Evolutionary conservation across 2,888 invertebrate genomes (phyloP).

Genomic region (Phengaris arion): DNA sequence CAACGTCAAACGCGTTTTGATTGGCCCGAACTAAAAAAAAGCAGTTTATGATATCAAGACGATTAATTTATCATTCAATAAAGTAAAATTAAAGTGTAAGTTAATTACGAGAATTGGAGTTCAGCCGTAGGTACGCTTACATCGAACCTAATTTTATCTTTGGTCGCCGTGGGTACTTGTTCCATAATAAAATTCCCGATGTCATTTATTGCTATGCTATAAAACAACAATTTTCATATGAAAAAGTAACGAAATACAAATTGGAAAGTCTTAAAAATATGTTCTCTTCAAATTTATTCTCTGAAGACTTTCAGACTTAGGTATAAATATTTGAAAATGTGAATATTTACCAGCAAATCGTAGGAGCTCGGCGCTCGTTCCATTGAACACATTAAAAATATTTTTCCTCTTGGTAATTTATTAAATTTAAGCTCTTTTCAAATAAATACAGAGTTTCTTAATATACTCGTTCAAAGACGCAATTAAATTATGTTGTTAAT

Average conservation of each 20-base stretch:
- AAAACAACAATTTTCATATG: too few relatives aligned
- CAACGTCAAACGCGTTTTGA: too few relatives aligned
- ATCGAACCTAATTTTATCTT: too few relatives aligned
- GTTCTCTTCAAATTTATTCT: not conserved
- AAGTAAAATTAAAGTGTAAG: too few relatives aligned
- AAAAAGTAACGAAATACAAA: not conserved
- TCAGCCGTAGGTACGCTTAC: too few relatives aligned
- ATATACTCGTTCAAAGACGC: not conserved
- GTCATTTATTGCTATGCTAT: too few relatives aligned
- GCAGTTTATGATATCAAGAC: too few relatives aligned
- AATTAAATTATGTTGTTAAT: not conserved
- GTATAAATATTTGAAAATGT: constrained; percentile 5
- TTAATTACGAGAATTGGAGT: too few relatives aligned
- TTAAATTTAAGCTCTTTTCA: not conserved
- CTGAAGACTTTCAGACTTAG: not conserved
- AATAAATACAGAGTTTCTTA: not conserved
- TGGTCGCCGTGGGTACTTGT: too few relatives aligned
- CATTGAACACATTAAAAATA: not conserved
- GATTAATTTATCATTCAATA: too few relatives aligned
- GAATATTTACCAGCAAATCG: not conserved
- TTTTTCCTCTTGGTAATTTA: not conserved
- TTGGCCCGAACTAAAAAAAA: too few relatives aligned
- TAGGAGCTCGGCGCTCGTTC: not conserved
- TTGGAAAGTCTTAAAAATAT: not conserved
- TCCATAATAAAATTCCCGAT: too few relatives aligned